Evolutionary conservation across 2,113 vertebrate species (phyloP), one percentile per base, ranked within the genome.

Genomic region (Acinonyx jubatus): DNA sequence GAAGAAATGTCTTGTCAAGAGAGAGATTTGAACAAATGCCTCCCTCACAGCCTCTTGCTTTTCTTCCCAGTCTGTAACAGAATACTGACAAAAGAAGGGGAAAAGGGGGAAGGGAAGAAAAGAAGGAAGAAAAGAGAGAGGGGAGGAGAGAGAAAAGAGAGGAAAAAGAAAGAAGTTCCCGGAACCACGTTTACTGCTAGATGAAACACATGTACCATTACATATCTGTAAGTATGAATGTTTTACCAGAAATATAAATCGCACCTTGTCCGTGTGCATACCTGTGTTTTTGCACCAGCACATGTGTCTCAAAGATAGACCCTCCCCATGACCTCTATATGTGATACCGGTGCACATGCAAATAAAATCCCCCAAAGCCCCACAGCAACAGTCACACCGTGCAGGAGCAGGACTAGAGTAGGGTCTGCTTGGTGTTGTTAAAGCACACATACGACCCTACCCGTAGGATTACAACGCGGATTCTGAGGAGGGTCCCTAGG

Each of bases 211-310:
- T 21, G 23, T 45, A 82, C 3, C 4, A 57, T 31, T 69, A 33
- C 7, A 2, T 27, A 80, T 11, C 21, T 48, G 6, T 45, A 66
- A 61, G 14, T 36, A 50, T 36, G 80, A 68, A 41, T 41, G 63
- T 25, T 92, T 52, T 66, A 52, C 31, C 52, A 6, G 31, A 73
- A 55, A 86, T 61, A 61, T 15, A 76, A 89, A 55, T 23, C 16
- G 36, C 93, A 63, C 29, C 50, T 52, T 89, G 79, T 23, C 71
- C 69, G 10, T 1, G 79, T 66, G 82, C 92, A 78, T 50, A 41
- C 57, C 96, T 95, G 87, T 81, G 83, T 91, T 87, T 95, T 41
- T 45, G 88, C 38, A 83, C 45, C 68, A 63, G 85, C 61, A 31
- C 65, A 29, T 57, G 13, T 38, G n/a, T 66, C n/a, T 76, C 89